Conservation (phyloP, 2,113 vertebrate species). For the Leptodactylus fuscus region DNA sequence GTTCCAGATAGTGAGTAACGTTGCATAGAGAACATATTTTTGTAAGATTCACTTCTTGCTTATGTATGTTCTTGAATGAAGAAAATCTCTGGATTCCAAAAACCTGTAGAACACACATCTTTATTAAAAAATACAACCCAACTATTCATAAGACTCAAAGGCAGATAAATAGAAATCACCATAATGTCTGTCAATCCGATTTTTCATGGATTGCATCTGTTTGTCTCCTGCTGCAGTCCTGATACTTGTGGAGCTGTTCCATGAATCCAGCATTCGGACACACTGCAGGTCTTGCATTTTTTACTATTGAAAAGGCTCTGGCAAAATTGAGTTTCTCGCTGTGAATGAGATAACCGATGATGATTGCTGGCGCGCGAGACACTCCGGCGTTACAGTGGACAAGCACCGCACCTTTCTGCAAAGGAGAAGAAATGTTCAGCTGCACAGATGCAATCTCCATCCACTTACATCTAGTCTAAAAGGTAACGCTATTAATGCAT, state of each 20-base stretch:
- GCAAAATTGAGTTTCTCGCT: conserved; percentile 83
- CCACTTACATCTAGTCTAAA: neutral
- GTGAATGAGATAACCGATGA: conserved; percentile 92
- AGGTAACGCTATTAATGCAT: neutral
- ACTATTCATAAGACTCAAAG: neutral
- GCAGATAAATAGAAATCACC: neutral
- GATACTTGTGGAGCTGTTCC: conserved; percentile 89
- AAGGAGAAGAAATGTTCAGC: conserved; percentile 60
- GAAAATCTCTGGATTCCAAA: neutral
- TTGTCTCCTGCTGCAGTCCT: conserved; percentile 66
- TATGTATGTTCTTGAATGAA: neutral
- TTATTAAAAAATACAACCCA: neutral
- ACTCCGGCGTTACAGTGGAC: conserved; percentile 95
- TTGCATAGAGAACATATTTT: no score
- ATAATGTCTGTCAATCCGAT: conserved; percentile 24
- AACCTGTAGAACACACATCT: neutral
- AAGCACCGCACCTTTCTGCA: conserved; percentile 87
- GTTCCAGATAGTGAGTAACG: no score
- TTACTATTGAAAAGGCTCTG: conserved; percentile 84
- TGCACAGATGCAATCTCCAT: neutral
- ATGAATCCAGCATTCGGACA: conserved; percentile 92
- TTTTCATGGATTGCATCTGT: conserved; percentile 60
- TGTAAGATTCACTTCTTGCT: neutral
- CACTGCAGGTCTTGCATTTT: conserved; percentile 81
- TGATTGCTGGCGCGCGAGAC: conserved; percentile 86